Base-by-base conservation (phyloP, 2,888 invertebrate species). In the Lepeophtheirus nordmannii region DNA sequence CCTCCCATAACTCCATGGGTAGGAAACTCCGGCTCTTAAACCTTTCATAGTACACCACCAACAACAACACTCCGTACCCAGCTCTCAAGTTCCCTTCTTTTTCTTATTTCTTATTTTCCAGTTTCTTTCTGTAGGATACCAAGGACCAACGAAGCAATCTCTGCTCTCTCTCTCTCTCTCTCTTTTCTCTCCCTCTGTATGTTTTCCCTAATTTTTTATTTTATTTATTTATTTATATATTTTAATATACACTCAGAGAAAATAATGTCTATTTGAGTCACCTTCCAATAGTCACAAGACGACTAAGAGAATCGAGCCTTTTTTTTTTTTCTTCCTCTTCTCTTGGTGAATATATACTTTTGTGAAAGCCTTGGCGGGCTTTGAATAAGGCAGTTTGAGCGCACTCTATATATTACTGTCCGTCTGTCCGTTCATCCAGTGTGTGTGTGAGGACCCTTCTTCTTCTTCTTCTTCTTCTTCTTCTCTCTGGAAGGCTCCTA, bases 161-260 rank as follows among this genome's bases (percentile, higher is more conserved):
- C 56, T 56, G 22, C 64, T 64, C 64, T 64, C 64, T 64, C 64
- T 64, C 64, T 56, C 64, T 64, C 64, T 56, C 57, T 56, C 37
- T 56, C 57, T 56, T 64, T 56, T 56, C 57, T 56, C 37, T 56
- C 57, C 30, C 30, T 56, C 64, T 64, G 30, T 30, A 30, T 30
- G 7, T 30, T 5, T 30, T 30, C 30, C 30, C 30, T 23, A 40
- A 23, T 53, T 39, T 41, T 39, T 65, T 40, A 11, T 57, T 39
- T 17, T 22, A 10, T 37, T 39, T 58, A 14, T 58, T 39, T 58
- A 11, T 39, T 7, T 58, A 12, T 58, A 12, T 58, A 17, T 38
- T 30, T 38, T 46, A 2, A 46, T 3, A 2, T 5, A 17, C 53
- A 46, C 53, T 46, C 2, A 5, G n/a, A 46, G 17, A 46, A 46